phyloP scores from a whole-genome alignment of 2,113 vertebrate species.

The Plotosus lineatus region DNA sequence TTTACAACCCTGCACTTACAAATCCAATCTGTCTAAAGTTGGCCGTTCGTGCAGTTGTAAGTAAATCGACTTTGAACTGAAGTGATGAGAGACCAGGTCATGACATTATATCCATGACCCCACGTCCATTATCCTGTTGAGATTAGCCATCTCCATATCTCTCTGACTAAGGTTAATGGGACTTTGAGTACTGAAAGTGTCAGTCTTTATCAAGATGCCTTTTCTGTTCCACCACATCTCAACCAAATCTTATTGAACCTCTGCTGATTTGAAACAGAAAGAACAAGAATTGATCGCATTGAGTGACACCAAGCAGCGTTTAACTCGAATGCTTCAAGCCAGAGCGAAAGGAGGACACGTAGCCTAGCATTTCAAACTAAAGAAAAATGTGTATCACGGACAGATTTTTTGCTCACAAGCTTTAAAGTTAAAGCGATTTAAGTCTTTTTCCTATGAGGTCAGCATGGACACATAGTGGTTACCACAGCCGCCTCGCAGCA shows the following conservation, averaged over 20 bases:
- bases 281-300: constrained; percentile 18
- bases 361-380: not conserved
- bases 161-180: constrained; percentile 42
- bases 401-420: not conserved
- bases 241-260: constrained; percentile 26
- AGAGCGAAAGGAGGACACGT: not conserved
- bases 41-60: not conserved
- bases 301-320: constrained; percentile 24
- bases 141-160: constrained; percentile 33
- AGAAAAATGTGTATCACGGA: not conserved
- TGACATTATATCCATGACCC: constrained; percentile 34
- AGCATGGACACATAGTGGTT: no score
- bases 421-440: not conserved
- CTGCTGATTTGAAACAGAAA: not conserved
- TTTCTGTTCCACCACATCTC: not conserved
- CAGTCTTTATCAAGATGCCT: constrained; percentile 40
- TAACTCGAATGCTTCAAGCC: constrained; percentile 6
- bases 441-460: no score
- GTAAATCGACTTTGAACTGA: constrained; percentile 36
- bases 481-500: no score
- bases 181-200: constrained; percentile 46
- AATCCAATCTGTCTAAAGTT: constrained; percentile 23
- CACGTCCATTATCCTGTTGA: constrained; percentile 16
- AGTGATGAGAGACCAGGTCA: constrained; percentile 33
- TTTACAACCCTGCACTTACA: constrained; percentile 14